A percentile compares a stretch with the other conserved stretches of the same genome.
phyloP scores from a whole-genome alignment of 2,888 invertebrate genomes.

The Acleris sparsana region DNA sequence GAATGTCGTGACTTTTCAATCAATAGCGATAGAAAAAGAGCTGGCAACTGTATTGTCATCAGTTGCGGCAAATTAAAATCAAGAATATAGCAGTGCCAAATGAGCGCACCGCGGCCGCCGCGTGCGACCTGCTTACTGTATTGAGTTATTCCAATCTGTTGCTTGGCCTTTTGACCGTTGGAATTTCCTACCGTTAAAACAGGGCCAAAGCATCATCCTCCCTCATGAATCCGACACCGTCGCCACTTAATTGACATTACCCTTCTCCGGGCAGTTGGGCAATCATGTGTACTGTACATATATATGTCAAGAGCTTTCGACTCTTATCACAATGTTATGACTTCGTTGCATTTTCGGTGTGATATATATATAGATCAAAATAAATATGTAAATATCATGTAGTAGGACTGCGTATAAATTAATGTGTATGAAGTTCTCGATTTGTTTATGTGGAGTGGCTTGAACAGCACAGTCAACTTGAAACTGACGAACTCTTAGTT shows the following conservation, averaged over 20 bases:
- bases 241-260: background rate
- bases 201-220: background rate
- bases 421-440: conserved; percentile 45
- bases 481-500: conserved; percentile 64
- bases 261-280: too few relatives aligned
- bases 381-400: conserved; percentile 42
- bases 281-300: too few relatives aligned
- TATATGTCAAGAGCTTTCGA: background rate
- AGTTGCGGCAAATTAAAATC: too few relatives aligned
- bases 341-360: conserved; percentile 8
- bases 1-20: background rate
- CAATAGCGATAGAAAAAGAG: too few relatives aligned
- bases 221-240: background rate
- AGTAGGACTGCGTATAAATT: conserved; percentile 40
- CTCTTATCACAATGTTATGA: conserved; percentile 7
- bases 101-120: too few relatives aligned
- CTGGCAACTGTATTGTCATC: too few relatives aligned
- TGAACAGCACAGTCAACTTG: conserved; percentile 21
- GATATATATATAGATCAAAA: conserved; percentile 19
- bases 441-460: conserved; percentile 35
- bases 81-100: too few relatives aligned
- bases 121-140: too few relatives aligned
- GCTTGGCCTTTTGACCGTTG: too few relatives aligned
- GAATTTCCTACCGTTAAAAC: too few relatives aligned
- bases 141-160: too few relatives aligned